Evolutionary conservation across 1,140 invertebrate genomes (phyloP).

Genomic region (Solen grandis): DNA sequence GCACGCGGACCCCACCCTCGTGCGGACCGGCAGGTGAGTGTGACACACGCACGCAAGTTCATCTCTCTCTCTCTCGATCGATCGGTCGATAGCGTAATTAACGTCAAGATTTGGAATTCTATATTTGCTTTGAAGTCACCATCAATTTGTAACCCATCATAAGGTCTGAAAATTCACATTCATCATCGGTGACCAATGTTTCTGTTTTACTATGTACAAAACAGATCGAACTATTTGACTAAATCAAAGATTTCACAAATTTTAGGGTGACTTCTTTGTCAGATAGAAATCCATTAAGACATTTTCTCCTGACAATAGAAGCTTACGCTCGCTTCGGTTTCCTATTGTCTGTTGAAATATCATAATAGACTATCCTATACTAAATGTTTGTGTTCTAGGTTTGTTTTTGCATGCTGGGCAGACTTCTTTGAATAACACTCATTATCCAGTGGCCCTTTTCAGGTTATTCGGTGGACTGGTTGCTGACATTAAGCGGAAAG

Average conservation of each 20-base stretch:
- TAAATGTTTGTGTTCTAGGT: too few relatives aligned
- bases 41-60: too few relatives aligned
- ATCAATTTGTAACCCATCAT: neutral
- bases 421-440: too few relatives aligned
- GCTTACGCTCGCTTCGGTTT: too few relatives aligned
- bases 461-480: conserved; percentile 92
- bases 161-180: neutral
- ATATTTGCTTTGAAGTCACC: neutral
- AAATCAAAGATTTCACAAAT: neutral
- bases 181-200: neutral
- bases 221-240: neutral
- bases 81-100: neutral
- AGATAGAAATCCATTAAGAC: neutral
- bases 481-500: conserved; percentile 95
- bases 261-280: neutral
- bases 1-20: conserved; percentile 81
- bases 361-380: too few relatives aligned
- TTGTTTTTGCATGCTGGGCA: neutral
- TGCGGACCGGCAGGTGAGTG: conserved; percentile 88
- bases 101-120: neutral
- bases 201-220: neutral
- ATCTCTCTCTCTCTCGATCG: too few relatives aligned
- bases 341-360: too few relatives aligned
- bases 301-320: too few relatives aligned
- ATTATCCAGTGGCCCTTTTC: too few relatives aligned